Evolutionary conservation across 1,140 invertebrate species (phyloP), one percentile per base, ranked within the genome.

Genomic region (Drosophila nigromelanica): DNA sequence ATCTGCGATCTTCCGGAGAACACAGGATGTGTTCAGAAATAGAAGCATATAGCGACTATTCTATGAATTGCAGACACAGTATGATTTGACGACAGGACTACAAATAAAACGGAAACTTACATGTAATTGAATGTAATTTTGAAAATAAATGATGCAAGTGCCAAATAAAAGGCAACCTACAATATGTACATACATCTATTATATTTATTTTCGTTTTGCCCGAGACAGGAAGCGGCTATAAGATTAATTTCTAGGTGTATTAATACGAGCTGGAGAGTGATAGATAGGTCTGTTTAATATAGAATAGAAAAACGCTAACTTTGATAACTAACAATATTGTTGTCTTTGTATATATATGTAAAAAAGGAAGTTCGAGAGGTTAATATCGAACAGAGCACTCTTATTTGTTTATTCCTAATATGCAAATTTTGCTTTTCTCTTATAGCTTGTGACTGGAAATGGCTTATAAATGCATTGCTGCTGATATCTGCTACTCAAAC

Each of bases 1-100:
- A 78, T 78, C 24, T 90, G 87, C 45, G 87, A 90, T 83, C 54
- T 89, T 10, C 87, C 87, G 0, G 73, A 83, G 54, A 90, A 90
- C 47, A 89, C 79, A 3, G 75, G 73, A 37, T 50, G 45, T 14
- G 12, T 35, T 27, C 54, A 56, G 39, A n/a, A 52, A 30, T 52
- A 52, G 30, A 30, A 2, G 1, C 21, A 24, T 4, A 24, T 48
- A 15, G 14, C 12, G 5, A 48, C 5, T n/a, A n/a, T n/a, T 27
- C 12, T 10, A 11, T 30, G 12, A 14, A 52, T 24, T 15, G 18
- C 35, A 11, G 5, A 12, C 45, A 40, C 58, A 10, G 27, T n/a
- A 45, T 47, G 11, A 47, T 18, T 45, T 18, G 52, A 59, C 12
- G 60, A 68, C 30, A 48, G 33, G 35, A 59, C 3, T 37, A 35